phyloP scores from a whole-genome alignment of 1,140 invertebrate species.

The Tribolium castaneum region DNA sequence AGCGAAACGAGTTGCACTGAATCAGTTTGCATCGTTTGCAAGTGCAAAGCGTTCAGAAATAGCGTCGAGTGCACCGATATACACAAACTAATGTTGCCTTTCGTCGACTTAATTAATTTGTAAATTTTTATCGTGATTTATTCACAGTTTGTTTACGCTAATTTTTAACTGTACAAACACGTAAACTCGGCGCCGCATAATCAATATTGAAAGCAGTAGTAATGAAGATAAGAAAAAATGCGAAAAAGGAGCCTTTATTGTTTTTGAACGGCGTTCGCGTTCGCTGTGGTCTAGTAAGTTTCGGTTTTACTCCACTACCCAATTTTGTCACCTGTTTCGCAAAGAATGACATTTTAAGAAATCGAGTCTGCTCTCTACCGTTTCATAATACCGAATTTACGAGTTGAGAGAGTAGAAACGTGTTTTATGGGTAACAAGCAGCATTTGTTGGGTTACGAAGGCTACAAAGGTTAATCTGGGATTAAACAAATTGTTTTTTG shows the following conservation, averaged over 20 bases:
- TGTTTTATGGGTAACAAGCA: constrained; percentile 5
- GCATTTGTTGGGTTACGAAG: constrained; percentile 2
- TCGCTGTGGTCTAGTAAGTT: constrained; percentile 4
- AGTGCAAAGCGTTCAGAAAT: not conserved
- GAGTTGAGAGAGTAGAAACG: not conserved
- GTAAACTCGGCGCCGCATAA: not conserved
- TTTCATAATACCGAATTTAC: constrained; percentile 29
- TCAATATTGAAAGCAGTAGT: not conserved
- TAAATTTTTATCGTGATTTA: not conserved
- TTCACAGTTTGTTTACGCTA: not conserved
- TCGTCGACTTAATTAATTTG: not conserved
- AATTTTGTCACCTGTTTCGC: constrained; percentile 30
- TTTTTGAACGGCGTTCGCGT: not conserved
- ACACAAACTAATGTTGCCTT: not conserved
- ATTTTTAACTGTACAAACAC: not conserved
- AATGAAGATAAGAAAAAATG: not conserved
- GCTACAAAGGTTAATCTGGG: constrained; percentile 1
- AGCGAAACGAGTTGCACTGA: not conserved
- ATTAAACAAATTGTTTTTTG: constrained; percentile 21
- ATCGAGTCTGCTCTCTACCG: constrained; percentile 17
- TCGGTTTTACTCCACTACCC: constrained; percentile 1
- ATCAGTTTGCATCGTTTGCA: not conserved
- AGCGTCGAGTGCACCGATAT: not conserved
- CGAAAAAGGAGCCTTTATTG: not conserved
- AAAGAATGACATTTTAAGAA: constrained; percentile 7